These are phyloP conservation scores for Glyphotaelius pellucidus DNA, from an alignment of 2,888 invertebrate species.

Conservation along the genomic window DNA sequence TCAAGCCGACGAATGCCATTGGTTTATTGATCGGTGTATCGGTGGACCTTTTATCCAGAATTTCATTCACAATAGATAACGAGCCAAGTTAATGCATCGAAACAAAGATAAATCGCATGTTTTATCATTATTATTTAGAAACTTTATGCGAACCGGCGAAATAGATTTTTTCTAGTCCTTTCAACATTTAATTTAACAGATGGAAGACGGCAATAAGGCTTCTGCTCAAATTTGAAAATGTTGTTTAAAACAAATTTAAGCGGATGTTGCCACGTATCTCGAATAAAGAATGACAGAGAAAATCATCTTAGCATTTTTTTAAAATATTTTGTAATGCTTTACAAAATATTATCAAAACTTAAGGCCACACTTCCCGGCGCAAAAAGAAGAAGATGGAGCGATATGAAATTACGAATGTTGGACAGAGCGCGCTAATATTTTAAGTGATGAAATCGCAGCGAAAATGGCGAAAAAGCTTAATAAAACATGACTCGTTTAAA, in stretches of 20 bases:
- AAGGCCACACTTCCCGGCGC: no score
- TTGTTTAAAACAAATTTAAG: neutral
- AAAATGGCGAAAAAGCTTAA: no score
- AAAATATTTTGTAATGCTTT: no score
- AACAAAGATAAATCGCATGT: neutral
- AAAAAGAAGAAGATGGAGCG: no score
- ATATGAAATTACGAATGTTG: no score
- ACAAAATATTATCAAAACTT: no score
- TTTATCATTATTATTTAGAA: neutral
- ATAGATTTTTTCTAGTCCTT: neutral
- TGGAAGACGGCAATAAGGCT: neutral
- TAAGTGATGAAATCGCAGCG: no score
- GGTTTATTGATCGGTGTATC: constrained; percentile 14
- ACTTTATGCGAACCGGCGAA: constrained; percentile 21
- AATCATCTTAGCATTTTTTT: no score
- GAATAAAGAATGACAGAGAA: no score
- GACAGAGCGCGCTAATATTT: no score
- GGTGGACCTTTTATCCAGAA: neutral
- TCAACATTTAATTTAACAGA: neutral
- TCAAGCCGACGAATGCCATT: constrained; percentile 10
- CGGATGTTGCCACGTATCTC: neutral
- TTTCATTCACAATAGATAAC: constrained; percentile 25
- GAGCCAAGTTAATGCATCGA: neutral
- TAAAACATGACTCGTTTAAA: no score
- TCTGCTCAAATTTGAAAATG: neutral